Conservation (phyloP, 2,888 invertebrate species). For the Sesamia inferens region DNA sequence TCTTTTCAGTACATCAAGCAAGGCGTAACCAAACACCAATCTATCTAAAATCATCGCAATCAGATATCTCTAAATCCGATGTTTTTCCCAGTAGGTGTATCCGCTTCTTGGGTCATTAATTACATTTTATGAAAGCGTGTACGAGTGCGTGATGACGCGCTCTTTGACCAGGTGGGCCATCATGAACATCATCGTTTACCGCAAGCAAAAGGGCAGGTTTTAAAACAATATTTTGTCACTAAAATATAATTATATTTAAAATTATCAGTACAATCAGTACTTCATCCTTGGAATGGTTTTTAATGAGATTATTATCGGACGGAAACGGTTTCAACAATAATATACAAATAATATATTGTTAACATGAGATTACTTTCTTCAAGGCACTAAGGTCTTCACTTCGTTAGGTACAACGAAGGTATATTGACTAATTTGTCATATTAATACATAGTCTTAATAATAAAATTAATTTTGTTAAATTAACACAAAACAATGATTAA, state of each 20-base stretch:
- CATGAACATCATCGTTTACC: background rate
- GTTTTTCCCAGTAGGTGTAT: background rate
- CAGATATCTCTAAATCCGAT: background rate
- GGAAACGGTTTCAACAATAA: constrained; percentile 58
- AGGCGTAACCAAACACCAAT: too few species aligned
- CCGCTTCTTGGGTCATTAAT: too few species aligned
- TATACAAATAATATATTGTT: constrained; percentile 33
- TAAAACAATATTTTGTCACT: constrained; percentile 46
- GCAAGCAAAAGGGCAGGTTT: background rate
- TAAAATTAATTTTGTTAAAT: constrained; percentile 8
- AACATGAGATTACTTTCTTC: constrained; percentile 45
- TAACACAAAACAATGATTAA: constrained; percentile 32
- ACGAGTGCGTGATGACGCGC: background rate
- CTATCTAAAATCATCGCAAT: background rate
- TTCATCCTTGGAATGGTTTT: constrained; percentile 66
- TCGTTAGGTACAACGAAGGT: constrained; percentile 8
- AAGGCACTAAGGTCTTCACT: constrained; percentile 53
- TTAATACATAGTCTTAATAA: constrained; percentile 10
- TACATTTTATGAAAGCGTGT: background rate
- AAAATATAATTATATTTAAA: constrained; percentile 71
- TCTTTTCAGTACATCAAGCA: background rate
- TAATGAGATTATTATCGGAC: constrained; percentile 68
- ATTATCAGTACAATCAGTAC: constrained; percentile 70
- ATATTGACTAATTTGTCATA: constrained; percentile 8
- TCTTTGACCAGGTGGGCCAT: background rate